These are phyloP conservation scores for Diachasma alloeum DNA, from an alignment of 1,140 invertebrate species.

Conservation along the genomic window DNA sequence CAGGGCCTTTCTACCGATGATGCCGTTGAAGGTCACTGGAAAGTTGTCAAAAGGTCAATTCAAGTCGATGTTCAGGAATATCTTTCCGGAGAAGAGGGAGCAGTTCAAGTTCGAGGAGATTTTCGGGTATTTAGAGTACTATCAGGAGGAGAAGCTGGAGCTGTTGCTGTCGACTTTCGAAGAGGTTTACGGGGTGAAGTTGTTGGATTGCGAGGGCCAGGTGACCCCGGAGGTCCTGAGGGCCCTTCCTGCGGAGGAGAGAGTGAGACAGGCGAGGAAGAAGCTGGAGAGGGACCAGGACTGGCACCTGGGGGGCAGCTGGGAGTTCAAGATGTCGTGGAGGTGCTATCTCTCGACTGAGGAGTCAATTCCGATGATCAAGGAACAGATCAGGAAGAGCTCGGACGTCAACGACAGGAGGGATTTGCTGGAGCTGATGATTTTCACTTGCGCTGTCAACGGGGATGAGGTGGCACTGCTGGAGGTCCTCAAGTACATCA, in stretches of 20 bases:
- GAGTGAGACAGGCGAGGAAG: constrained; percentile 40
- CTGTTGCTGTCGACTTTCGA: constrained; percentile 40
- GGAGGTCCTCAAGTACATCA: constrained; percentile 40
- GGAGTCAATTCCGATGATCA: constrained; percentile 43
- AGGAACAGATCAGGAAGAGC: constrained; percentile 35
- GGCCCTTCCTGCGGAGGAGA: constrained; percentile 40
- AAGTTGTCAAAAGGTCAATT: constrained; percentile 39
- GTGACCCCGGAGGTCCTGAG: constrained; percentile 35
- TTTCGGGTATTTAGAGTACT: constrained; percentile 37
- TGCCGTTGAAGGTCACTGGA: constrained; percentile 38
- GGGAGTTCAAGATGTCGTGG: constrained; percentile 34
- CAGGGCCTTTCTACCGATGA: constrained; percentile 7
- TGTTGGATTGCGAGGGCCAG: constrained; percentile 31
- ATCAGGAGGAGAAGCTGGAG: constrained; percentile 33
- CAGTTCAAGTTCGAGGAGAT: constrained; percentile 30
- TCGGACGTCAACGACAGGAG: constrained; percentile 11
- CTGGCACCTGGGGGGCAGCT: constrained; percentile 12
- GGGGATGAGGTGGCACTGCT: constrained; percentile 40
- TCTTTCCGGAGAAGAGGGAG: constrained; percentile 33
- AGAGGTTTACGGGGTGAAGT: constrained; percentile 34
- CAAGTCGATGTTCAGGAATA: constrained; percentile 37
- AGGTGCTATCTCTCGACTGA: constrained; percentile 44
- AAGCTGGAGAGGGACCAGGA: constrained; percentile 38
- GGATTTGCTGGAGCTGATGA: constrained; percentile 36
- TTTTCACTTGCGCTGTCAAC: constrained; percentile 51